These are phyloP conservation scores for Puntigrus tetrazona DNA, from an alignment of 2,113 vertebrate genomes.

Conservation along the genomic window DNA sequence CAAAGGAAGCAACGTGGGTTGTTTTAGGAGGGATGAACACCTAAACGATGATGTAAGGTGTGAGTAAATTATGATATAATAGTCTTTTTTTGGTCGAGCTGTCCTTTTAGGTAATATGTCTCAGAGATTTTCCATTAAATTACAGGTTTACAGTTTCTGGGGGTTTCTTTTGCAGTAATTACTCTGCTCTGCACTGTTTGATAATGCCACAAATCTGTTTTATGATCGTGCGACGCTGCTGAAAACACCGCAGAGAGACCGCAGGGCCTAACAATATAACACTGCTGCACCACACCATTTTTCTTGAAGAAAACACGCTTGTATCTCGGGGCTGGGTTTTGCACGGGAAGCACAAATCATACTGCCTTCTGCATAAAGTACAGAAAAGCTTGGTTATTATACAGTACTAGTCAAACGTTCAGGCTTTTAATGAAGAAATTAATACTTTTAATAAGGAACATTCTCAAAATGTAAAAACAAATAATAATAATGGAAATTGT, in stretches of 20 bases:
- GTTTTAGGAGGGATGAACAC: neutral
- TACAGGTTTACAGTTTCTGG: neutral
- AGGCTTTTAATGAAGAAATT: neutral
- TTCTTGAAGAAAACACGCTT: neutral
- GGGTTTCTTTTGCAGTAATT: slow-evolving; percentile 48
- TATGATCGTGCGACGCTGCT: neutral
- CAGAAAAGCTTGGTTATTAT: neutral
- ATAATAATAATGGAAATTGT: too few relatives aligned
- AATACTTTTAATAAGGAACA: neutral
- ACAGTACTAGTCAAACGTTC: neutral
- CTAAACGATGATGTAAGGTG: too few relatives aligned
- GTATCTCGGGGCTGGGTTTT: neutral
- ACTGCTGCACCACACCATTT: neutral
- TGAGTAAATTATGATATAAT: too few relatives aligned
- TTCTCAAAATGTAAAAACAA: too few relatives aligned
- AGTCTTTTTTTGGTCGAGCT: neutral
- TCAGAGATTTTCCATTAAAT: neutral
- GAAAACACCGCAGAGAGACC: neutral
- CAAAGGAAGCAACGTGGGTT: neutral
- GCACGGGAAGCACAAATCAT: neutral
- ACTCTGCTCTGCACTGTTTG: slow-evolving; percentile 34
- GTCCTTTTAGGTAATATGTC: neutral
- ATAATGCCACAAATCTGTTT: neutral
- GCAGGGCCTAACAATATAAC: neutral
- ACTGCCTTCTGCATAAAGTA: neutral